Percentiles rank a stretch among this genome's conserved stretches.
These are phyloP conservation scores for Amiota minor DNA, from an alignment of 2,888 invertebrate genomes.

Conservation along the genomic window DNA sequence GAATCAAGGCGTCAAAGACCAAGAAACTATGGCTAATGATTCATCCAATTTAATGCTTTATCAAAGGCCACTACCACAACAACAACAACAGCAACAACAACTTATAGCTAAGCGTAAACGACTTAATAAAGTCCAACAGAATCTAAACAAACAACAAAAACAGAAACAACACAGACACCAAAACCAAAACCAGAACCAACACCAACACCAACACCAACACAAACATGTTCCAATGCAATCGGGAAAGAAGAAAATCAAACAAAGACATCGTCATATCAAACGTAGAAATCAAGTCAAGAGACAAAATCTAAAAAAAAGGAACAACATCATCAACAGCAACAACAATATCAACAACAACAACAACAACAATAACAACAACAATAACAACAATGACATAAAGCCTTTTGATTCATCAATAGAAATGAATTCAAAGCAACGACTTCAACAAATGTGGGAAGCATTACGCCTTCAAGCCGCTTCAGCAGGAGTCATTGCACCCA, in stretches of 20 bases:
- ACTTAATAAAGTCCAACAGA: neutral
- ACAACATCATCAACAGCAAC: neutral
- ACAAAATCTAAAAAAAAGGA: neutral
- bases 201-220: neutral
- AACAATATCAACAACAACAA: neutral
- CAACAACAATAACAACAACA: neutral
- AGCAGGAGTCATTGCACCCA: neutral
- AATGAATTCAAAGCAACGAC: neutral
- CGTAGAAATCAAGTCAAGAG: neutral
- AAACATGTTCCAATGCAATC: neutral
- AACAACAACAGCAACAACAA: neutral
- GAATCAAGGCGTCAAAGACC: too few relatives aligned
- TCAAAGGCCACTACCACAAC: conserved; percentile 3
- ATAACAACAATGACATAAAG: neutral
- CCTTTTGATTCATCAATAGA: neutral
- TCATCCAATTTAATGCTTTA: too few relatives aligned
- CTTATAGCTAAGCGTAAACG: neutral
- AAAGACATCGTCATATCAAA: conserved; percentile 1
- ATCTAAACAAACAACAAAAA: neutral
- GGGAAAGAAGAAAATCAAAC: neutral
- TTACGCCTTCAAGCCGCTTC: neutral
- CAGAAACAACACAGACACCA: neutral
- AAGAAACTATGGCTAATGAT: too few relatives aligned
- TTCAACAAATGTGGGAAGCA: conserved; percentile 6
- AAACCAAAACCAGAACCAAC: too few relatives aligned